A percentile compares a stretch with the other conserved stretches of the same genome.
phyloP scores from a whole-genome alignment of 2,113 vertebrate genomes.

The Cyanistes caeruleus region DNA sequence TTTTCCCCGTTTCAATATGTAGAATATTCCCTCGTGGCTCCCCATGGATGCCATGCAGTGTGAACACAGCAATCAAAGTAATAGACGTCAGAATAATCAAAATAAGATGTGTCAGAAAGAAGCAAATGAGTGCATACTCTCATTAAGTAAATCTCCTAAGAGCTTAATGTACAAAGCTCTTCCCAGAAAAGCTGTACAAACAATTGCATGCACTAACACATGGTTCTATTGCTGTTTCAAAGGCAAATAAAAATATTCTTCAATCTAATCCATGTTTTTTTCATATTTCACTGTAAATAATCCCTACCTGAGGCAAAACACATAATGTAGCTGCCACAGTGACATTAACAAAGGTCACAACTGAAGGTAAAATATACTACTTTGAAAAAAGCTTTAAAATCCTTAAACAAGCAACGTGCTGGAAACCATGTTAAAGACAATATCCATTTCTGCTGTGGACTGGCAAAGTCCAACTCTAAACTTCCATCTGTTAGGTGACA shows the following conservation, averaged over 20 bases:
- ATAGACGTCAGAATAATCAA: constrained; percentile 63
- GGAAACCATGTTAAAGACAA: neutral
- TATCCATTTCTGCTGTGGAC: neutral
- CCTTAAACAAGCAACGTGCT: neutral
- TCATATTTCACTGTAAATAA: neutral
- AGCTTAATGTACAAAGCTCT: constrained; percentile 8
- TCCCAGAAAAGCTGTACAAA: constrained; percentile 40
- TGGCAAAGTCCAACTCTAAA: neutral
- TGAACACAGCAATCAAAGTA: constrained; percentile 62
- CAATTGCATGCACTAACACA: neutral
- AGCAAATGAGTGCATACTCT: constrained; percentile 42
- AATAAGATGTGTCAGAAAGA: constrained; percentile 61
- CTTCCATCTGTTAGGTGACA: neutral
- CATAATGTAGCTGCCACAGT: neutral
- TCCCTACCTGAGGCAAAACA: neutral
- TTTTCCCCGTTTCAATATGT: constrained; percentile 27
- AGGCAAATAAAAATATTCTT: constrained; percentile 11
- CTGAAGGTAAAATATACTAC: neutral
- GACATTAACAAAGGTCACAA: neutral
- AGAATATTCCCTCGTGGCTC: constrained; percentile 23
- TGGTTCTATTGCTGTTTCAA: neutral
- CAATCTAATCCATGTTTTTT: neutral
- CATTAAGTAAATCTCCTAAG: constrained; percentile 62
- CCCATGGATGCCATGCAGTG: neutral
- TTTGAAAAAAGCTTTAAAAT: neutral